Base-by-base conservation (phyloP, 2,797 vertebrate genomes). In the Poeciliopsis presidionis region DNA sequence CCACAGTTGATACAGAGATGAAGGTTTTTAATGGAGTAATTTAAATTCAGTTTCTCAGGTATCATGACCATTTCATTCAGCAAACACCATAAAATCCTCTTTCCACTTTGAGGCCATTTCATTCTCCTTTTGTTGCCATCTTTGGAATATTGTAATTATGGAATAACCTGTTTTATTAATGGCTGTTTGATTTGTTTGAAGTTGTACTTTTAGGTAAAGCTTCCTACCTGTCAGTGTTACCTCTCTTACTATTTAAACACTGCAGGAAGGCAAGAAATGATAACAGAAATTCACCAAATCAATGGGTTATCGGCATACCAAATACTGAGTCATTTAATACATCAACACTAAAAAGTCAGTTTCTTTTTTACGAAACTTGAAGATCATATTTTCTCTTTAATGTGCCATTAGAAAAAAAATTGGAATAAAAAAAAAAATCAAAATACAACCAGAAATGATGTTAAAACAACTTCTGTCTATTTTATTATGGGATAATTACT, bases 1-100 rank as follows among this genome's bases (percentile, higher is more conserved):
- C 76, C 73, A 7, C 49, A 57, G 81, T 74, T 39, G 74, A 83
- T 81, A 83, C 61, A 59, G 77, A 80, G 73, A 84, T 85, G 80
- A 87, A 82, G 53, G 39, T 63, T 86, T 84, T 90, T 91, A 92
- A 92, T 94, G 79, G 82, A 78, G 81, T 89, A 86, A 90, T 94
- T 93, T 93, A 88, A 91, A 93, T 93, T 91, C 84, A 81, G 78
- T 87, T 88, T 91, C 78, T 84, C 47, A 28, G 57, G 79, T 82
- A 86, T 86, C 80, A 76, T 9, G 0, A 74, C 79, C 79, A 67
- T 77, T 18, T 83, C 84, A 86, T 86, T 71, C 41, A 82, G 45
- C 53, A 77, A 83, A 41, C 78, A 72, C 70, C 3, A 49, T 73
- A 11, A 83, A 87, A 76, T 87, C 43, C 13, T 79, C 82, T 84